Evolutionary conservation across 2,113 vertebrate species (phyloP).

Genomic region (Crypturellus undulatus): DNA sequence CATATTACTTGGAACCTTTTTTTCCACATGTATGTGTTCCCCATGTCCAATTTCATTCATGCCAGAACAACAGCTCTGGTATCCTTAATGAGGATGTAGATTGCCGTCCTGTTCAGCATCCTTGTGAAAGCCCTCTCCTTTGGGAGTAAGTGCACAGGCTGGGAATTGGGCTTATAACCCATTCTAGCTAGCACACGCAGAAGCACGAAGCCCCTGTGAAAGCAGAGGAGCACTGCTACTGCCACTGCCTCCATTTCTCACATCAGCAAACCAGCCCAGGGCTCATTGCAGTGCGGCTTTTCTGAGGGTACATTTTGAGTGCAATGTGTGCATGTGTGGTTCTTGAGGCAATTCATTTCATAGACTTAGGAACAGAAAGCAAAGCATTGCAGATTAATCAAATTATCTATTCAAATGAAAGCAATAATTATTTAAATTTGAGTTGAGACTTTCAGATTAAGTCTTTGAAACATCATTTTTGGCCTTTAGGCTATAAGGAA

Average conservation of each 20-base stretch:
- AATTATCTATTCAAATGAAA: slow-evolving; percentile 76
- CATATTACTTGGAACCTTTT: background rate
- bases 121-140: background rate
- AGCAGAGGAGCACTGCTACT: background rate
- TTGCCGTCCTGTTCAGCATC: background rate
- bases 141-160: background rate
- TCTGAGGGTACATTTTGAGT: background rate
- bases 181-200: background rate
- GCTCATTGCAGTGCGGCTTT: background rate
- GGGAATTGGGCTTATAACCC: background rate
- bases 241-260: background rate
- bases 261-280: background rate
- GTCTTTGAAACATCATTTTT: slow-evolving; percentile 68
- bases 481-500: slow-evolving; percentile 60
- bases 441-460: slow-evolving; percentile 70
- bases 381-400: slow-evolving; percentile 52
- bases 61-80: background rate
- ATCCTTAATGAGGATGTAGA: background rate
- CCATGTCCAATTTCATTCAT: background rate
- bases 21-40: fast-evolving
- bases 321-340: background rate
- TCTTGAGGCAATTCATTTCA: background rate
- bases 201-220: background rate
- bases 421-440: slow-evolving; percentile 71
- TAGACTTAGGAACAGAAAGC: slow-evolving; percentile 34